These are phyloP conservation scores for Sicus ferrugineus DNA, from an alignment of 2,888 invertebrate species.

Conservation along the genomic window DNA sequence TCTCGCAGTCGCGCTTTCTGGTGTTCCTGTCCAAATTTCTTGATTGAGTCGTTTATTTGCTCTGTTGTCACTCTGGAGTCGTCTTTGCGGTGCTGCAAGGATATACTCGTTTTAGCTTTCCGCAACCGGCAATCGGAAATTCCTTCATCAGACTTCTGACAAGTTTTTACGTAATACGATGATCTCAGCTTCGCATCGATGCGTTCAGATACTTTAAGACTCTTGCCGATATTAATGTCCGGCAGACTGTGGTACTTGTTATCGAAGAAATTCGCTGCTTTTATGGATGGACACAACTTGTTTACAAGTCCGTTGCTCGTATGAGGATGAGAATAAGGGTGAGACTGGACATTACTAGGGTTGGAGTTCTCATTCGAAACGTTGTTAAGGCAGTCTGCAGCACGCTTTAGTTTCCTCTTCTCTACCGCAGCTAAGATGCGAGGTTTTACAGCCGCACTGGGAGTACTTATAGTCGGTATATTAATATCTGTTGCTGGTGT, in stretches of 20 bases:
- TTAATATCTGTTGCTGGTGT: conserved; percentile 7
- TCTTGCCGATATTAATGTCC: conserved; percentile 75
- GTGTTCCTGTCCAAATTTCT: conserved; percentile 60
- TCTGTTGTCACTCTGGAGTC: conserved; percentile 47
- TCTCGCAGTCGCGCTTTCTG: conserved; percentile 59
- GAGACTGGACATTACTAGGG: conserved; percentile 3
- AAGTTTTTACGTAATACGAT: conserved; percentile 57
- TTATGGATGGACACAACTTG: conserved; percentile 36
- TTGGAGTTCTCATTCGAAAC: neutral
- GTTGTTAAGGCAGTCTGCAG: conserved; percentile 46
- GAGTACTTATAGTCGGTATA: conserved; percentile 34
- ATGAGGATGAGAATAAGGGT: conserved; percentile 23
- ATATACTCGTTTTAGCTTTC: conserved; percentile 2
- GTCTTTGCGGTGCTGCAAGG: conserved; percentile 18
- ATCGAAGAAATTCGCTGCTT: conserved; percentile 65
- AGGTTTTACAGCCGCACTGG: conserved; percentile 66
- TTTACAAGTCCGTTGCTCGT: neutral
- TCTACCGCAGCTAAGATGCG: conserved; percentile 67
- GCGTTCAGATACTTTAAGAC: conserved; percentile 74
- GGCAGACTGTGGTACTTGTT: conserved; percentile 78
- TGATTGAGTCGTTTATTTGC: conserved; percentile 61
- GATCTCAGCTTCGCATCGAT: conserved; percentile 75
- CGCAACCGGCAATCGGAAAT: conserved; percentile 8
- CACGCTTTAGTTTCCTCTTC: conserved; percentile 57
- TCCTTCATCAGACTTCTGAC: conserved; percentile 44